These are phyloP conservation scores for Pammene aurita DNA, from an alignment of 2,888 invertebrate genomes.

Conservation along the genomic window DNA sequence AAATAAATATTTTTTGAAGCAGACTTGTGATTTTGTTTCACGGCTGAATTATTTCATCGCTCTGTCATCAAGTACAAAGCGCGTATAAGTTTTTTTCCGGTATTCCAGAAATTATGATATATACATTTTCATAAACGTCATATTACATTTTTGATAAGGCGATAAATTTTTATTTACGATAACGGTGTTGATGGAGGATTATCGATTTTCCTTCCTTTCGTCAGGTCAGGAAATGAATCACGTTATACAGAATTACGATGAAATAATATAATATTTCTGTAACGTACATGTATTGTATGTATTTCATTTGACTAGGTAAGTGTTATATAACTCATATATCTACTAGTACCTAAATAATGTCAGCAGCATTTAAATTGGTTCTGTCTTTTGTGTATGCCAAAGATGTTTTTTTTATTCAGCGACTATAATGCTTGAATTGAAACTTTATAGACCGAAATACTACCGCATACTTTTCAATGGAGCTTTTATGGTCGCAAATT, in stretches of 20 bases:
- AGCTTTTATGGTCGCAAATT: no score
- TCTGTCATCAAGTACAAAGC: constrained; percentile 27
- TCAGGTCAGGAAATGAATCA: constrained; percentile 9
- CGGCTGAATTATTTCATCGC: constrained; percentile 29
- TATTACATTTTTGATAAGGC: constrained; percentile 20
- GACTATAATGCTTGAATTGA: no score
- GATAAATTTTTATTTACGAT: constrained; percentile 21
- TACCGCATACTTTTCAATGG: no score
- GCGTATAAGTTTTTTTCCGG: constrained; percentile 14
- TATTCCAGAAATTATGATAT: constrained; percentile 35
- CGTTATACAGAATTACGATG: background rate
- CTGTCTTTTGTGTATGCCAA: no score
- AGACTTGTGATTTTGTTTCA: constrained; percentile 12
- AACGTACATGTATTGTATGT: no score
- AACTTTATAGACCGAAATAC: no score
- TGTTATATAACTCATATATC: no score
- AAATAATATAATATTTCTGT: no score
- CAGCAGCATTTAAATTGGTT: no score
- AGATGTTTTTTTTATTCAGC: no score
- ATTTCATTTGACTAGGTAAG: no score
- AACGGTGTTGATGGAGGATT: background rate
- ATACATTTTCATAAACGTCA: constrained; percentile 26
- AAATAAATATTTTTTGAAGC: background rate
- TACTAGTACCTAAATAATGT: no score
- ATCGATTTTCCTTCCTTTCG: constrained; percentile 5